A percentile compares a stretch with the other conserved stretches of the same genome.
phyloP scores from a whole-genome alignment of 1,140 invertebrate species.

The Gonatopus flavifemur region DNA sequence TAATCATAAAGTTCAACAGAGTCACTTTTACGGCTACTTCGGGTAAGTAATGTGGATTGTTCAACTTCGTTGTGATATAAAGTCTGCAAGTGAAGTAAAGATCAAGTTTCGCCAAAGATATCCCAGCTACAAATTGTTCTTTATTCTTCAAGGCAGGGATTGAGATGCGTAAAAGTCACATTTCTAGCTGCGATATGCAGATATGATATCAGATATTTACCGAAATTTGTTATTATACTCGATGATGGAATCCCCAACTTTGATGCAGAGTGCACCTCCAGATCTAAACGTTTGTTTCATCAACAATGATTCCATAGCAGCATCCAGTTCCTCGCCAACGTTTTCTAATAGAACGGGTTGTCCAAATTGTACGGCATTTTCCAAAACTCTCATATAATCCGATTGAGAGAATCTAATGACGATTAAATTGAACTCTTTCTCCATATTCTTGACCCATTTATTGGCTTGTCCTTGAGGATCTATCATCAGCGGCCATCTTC shows the following conservation, averaged over 20 bases:
- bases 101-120: neutral
- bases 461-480: constrained; percentile 95
- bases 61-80: constrained; percentile 92
- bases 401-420: constrained; percentile 78
- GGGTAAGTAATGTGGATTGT: constrained; percentile 91
- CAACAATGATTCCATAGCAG: constrained; percentile 83
- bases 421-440: constrained; percentile 81
- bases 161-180: no score
- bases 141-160: no score
- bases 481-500: constrained; percentile 90
- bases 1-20: constrained; percentile 91
- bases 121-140: no score
- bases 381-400: constrained; percentile 83
- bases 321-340: constrained; percentile 86
- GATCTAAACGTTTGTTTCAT: constrained; percentile 89
- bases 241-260: constrained; percentile 77
- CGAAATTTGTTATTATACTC: constrained; percentile 86
- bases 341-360: constrained; percentile 87
- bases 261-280: constrained; percentile 76
- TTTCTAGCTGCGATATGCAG: no score
- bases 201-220: constrained; percentile 47
- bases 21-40: constrained; percentile 92
- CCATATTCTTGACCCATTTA: constrained; percentile 94
- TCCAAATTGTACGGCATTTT: constrained; percentile 93
- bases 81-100: constrained; percentile 64